These are phyloP conservation scores for Bombylius major DNA, from an alignment of 2,888 invertebrate species.

Conservation along the genomic window DNA sequence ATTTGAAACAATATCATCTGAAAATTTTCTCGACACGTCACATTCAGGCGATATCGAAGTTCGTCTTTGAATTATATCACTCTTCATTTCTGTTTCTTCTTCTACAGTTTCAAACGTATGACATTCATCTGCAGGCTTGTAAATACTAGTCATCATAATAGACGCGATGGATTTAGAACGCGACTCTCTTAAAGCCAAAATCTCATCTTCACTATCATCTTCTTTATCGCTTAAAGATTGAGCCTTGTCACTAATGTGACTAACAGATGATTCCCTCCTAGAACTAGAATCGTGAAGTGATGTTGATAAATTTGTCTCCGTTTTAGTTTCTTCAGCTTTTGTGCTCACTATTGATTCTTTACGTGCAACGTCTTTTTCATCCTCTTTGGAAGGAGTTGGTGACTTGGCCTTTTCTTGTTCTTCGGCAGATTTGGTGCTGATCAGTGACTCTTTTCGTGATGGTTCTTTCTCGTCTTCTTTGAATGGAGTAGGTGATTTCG, in stretches of 20 bases:
- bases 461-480: background rate
- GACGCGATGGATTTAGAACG: slow-evolving; percentile 36
- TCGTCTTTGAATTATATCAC: slow-evolving; percentile 6
- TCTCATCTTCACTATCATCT: slow-evolving; percentile 21
- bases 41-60: slow-evolving; percentile 14
- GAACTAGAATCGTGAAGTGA: background rate
- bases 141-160: slow-evolving; percentile 37
- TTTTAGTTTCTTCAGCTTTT: background rate
- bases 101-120: slow-evolving; percentile 20
- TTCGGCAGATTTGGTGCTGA: slow-evolving; percentile 1
- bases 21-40: slow-evolving; percentile 12
- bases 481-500: slow-evolving; percentile 6
- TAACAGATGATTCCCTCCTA: slow-evolving; percentile 18
- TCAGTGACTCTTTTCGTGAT: slow-evolving; percentile 21
- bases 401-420: slow-evolving; percentile 10
- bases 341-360: slow-evolving; percentile 7
- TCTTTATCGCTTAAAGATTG: slow-evolving; percentile 28
- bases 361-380: slow-evolving; percentile 9
- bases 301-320: slow-evolving; percentile 8
- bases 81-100: slow-evolving; percentile 19
- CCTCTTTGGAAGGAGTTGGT: background rate
- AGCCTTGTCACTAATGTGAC: slow-evolving; percentile 24
- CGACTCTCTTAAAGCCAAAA: slow-evolving; percentile 29
- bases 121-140: slow-evolving; percentile 29
- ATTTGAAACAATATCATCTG: background rate